Base-by-base conservation (phyloP, 2,888 invertebrate genomes). In the Cylindroiulus punctatus region DNA sequence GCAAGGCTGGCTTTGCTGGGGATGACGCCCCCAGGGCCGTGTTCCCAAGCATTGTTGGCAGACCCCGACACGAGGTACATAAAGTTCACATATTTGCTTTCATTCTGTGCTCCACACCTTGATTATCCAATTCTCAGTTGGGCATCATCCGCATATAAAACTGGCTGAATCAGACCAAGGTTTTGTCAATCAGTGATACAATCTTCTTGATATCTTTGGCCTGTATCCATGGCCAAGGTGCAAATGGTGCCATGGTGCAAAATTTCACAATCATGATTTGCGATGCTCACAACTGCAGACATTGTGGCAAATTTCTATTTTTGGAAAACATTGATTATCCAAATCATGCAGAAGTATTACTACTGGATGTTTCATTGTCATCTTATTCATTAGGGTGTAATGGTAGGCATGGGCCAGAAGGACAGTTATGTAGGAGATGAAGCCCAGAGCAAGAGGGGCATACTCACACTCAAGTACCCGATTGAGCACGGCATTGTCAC, bases 401-500 rank as follows among this genome's bases (percentile, higher is more conserved):
- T 91, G 90, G 91, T 91, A 86, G 91, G 91, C 86, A 91, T 91
- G 90, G 91, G 91, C 84, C 91, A 91, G 88, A 91, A 91, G 89
- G 90, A 90, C 87, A 90, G 90, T 88, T 91, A 91, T 88, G 91
- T 91, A 85, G 91, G 91, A 87, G 91, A 91, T 87, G 91, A 91
- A 88, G 91, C 91, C 81, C 91, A 91, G 88, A 90, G 89, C 89
- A 91, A 97, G 93, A 94, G 97, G 93, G 97, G 97, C 93, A 97
- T 98, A 93, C 94, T 97, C 90, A 97, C 97, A 89, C 93, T 98
- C 91, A 97, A 97, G 92, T 98, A 98, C 93, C 97, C 97, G 90
- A 97, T 98, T 92, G 97, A 98, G 92, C 97, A 98, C 93, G 97
- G 97, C 90, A 97, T 98, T 92, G 96, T 98, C 91, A 98, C 97